Evolutionary conservation across 2,113 vertebrate species (phyloP).

Genomic region (Cavia aperea): DNA sequence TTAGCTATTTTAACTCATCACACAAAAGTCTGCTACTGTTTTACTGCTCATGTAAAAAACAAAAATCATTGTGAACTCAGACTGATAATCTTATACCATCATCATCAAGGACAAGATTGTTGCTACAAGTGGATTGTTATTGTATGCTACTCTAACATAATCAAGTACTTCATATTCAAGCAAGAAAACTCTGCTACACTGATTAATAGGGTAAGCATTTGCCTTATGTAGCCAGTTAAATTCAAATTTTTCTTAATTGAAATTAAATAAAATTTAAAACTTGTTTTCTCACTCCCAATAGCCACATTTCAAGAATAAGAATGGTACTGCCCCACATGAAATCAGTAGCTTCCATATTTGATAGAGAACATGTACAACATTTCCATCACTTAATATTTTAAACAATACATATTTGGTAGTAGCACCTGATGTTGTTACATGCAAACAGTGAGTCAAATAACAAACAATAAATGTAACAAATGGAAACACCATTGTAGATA

Average conservation of each 20-base stretch:
- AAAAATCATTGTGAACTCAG: background rate
- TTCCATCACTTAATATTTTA: background rate
- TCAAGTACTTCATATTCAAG: background rate
- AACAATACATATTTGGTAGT: background rate
- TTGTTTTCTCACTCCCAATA: background rate
- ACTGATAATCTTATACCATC: background rate
- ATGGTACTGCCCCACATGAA: background rate
- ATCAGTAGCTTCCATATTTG: background rate
- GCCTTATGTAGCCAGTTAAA: background rate
- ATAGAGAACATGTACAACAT: background rate
- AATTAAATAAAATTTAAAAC: background rate
- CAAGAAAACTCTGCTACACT: background rate
- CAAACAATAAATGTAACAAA: background rate
- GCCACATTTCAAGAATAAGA: background rate
- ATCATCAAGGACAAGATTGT: background rate
- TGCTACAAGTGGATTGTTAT: background rate
- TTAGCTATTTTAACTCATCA: background rate
- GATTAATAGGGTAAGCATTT: background rate
- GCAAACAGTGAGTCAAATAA: background rate
- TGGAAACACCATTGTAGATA: background rate
- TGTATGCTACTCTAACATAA: background rate
- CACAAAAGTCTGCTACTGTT: background rate
- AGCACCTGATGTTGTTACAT: background rate
- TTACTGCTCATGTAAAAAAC: background rate
- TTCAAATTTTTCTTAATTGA: constrained; percentile 11